These are phyloP conservation scores for Apus apus DNA, from an alignment of 2,113 vertebrate genomes.

Conservation along the genomic window DNA sequence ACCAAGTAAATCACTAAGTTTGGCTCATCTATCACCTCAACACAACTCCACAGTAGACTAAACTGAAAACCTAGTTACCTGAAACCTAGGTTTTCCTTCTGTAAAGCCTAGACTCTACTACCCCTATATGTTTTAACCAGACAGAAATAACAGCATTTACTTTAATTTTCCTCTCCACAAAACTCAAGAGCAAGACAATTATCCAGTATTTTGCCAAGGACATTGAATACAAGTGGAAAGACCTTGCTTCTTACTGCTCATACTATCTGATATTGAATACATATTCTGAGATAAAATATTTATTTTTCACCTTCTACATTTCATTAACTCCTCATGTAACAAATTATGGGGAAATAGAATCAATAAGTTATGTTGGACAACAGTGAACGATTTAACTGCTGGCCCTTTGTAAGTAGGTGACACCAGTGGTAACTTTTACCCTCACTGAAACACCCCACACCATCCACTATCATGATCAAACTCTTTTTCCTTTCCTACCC, in stretches of 20 bases:
- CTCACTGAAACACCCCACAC: not conserved
- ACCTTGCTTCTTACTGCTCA: not conserved
- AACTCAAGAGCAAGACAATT: not conserved
- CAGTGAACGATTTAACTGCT: not conserved
- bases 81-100: not conserved
- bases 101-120: not conserved
- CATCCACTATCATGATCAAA: not conserved
- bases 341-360: not conserved
- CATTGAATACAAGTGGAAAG: not conserved
- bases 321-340: not conserved
- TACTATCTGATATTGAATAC: not conserved
- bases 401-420: not conserved
- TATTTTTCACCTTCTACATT: not conserved
- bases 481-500: not conserved
- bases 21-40: not conserved
- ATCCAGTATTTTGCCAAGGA: not conserved
- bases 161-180: not conserved
- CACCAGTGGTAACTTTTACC: not conserved
- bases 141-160: not conserved
- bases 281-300: not conserved
- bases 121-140: not conserved
- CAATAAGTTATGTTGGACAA: not conserved
- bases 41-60: not conserved
- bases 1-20: not conserved
- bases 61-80: not conserved